phyloP scores from a whole-genome alignment of 2,888 invertebrate genomes.

The Drosophila lacicola region DNA sequence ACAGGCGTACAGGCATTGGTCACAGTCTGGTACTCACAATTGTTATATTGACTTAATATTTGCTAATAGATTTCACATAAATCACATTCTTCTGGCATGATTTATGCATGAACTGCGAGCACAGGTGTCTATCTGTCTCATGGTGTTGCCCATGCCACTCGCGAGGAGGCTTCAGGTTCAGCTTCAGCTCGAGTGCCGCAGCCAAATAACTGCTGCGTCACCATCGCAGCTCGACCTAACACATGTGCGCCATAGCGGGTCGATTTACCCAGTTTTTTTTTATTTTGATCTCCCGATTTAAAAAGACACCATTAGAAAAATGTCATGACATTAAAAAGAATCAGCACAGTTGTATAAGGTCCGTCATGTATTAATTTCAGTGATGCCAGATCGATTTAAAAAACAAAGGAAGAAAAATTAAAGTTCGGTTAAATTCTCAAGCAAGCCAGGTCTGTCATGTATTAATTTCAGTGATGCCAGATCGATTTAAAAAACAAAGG shows the following conservation, averaged over 20 bases:
- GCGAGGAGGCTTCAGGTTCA: constrained; percentile 29
- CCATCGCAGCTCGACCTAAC: constrained; percentile 11
- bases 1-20: constrained; percentile 19
- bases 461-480: too few relatives aligned
- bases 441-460: too few relatives aligned
- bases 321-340: too few relatives aligned
- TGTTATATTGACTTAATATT: constrained; percentile 70
- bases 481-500: too few relatives aligned
- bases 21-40: constrained; percentile 53
- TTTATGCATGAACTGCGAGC: constrained; percentile 59
- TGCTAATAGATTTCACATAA: constrained; percentile 74
- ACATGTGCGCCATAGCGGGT: constrained; percentile 9
- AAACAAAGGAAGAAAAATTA: too few relatives aligned
- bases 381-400: too few relatives aligned
- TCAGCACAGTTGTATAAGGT: too few relatives aligned
- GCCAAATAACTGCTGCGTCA: constrained; percentile 35
- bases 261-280: constrained; percentile 1
- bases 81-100: constrained; percentile 67
- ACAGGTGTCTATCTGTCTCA: constrained; percentile 48
- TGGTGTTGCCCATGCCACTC: constrained; percentile 14
- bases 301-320: too few relatives aligned
- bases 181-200: constrained; percentile 21
- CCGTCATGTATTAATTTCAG: too few relatives aligned
- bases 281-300: too few relatives aligned
- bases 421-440: too few relatives aligned